Evolutionary conservation across 2,888 invertebrate genomes (phyloP), one percentile per base, ranked within the genome.

Genomic region (Colletes collaris): DNA sequence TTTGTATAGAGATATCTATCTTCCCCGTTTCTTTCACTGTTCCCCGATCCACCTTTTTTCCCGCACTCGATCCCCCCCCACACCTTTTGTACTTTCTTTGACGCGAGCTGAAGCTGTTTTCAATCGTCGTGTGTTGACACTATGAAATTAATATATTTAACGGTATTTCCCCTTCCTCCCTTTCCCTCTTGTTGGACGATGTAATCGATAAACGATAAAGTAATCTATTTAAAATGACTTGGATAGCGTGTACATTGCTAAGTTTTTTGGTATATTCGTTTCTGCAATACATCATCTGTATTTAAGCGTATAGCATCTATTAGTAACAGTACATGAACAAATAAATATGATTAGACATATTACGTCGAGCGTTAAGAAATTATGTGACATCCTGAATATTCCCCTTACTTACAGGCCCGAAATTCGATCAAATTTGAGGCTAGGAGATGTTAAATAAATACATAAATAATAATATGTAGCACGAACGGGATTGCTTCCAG

Each of bases 251-350:
- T 91, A 92, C 90, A 92, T 90, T 91, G 90, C 87, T 91, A 89
- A 91, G 90, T 90, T 87, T 90, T 90, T 91, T 91, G 89, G 87
- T 90, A 91, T 91, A 89, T 90, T 90, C 86, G 88, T 90, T 91
- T 92, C 91, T 90, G 90, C 90, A 90, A 91, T 91, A 91, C 91
- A 91, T 86, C 87, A 91, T 86, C 89, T 92, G 91, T 92, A 92
- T 92, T 92, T 91, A 92, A 90, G 89, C 90, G 89, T 92, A 89
- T 92, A 92, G 91, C 87, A 86, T 90, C 89, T 89, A 91, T 88
- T 91, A 91, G 89, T 90, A 88, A 82, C 84, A 86, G 85, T 90
- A 90, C 86, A 87, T 89, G 90, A 90, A 90, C 89, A 91, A 92
- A 92, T 92, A 92, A 92, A 92, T 89, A 90, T 88, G 86, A 91